These are phyloP conservation scores for Laodelphax striatellus DNA, from an alignment of 1,140 invertebrate species.

Conservation along the genomic window DNA sequence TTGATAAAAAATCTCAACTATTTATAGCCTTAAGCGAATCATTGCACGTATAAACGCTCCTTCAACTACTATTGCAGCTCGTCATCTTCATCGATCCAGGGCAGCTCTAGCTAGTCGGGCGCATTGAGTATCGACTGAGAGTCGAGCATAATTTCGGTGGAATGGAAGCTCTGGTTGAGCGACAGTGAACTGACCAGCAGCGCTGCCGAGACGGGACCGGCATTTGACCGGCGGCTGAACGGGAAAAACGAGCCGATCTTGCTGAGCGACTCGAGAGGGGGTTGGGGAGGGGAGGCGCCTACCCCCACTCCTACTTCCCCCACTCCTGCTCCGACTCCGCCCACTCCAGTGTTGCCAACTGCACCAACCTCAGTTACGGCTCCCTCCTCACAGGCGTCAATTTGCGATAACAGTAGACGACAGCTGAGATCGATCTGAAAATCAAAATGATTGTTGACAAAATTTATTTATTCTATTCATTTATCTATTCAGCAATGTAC, in stretches of 20 bases:
- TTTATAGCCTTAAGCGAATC: too few species aligned
- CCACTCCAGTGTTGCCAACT: too few species aligned
- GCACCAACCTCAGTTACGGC: background rate
- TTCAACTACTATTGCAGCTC: too few species aligned
- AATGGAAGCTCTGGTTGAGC: constrained; percentile 23
- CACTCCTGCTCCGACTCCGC: background rate
- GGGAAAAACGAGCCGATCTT: constrained; percentile 25
- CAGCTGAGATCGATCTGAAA: constrained; percentile 8
- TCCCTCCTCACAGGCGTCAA: background rate
- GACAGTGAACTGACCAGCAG: constrained; percentile 22
- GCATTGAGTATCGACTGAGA: constrained; percentile 67
- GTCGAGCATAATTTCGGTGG: constrained; percentile 46
- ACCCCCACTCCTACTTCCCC: background rate
- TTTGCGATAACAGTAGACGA: constrained; percentile 8
- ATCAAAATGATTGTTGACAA: background rate
- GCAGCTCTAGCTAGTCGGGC: constrained; percentile 35
- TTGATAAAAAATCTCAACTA: too few species aligned
- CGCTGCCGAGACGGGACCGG: constrained; percentile 12
- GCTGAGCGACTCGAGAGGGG: constrained; percentile 6
- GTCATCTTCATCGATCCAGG: too few species aligned
- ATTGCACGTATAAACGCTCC: too few species aligned
- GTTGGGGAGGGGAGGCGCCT: background rate
- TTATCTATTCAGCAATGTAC: too few species aligned
- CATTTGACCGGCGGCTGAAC: constrained; percentile 19
- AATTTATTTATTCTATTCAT: too few species aligned